Conservation (phyloP, 30 jellyfish, hydroid and myxozoan genomes). For the Chironex yamaguchii region DNA sequence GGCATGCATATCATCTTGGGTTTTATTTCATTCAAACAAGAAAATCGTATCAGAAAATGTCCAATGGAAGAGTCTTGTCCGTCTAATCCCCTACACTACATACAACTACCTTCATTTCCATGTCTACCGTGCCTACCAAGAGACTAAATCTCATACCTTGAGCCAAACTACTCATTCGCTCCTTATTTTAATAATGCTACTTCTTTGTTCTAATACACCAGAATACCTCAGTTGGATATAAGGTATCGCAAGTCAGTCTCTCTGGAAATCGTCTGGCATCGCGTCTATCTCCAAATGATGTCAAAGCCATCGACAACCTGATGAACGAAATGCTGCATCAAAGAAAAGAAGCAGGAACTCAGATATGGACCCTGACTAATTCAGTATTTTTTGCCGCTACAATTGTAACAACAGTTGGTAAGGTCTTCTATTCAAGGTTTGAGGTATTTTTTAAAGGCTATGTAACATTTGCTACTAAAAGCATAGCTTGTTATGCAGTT, state of each 20-base stretch:
- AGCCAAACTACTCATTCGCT: too few relatives aligned
- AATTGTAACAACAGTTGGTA: slow-evolving; percentile 96
- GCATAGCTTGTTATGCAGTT: background rate
- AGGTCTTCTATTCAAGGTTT: background rate
- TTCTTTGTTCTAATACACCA: too few relatives aligned
- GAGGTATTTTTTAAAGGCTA: background rate
- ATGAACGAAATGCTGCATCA: slow-evolving; percentile 16
- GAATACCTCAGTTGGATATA: background rate
- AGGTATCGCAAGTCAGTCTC: background rate
- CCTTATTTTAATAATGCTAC: too few relatives aligned
- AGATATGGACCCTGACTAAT: slow-evolving; percentile 85
- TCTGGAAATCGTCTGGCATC: background rate
- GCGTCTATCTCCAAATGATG: slow-evolving; percentile 47
- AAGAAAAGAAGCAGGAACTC: slow-evolving; percentile 30
- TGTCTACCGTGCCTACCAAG: too few relatives aligned
- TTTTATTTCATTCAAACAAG: too few relatives aligned
- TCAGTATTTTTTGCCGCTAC: slow-evolving; percentile 95
- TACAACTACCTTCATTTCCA: too few relatives aligned
- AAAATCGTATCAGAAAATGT: too few relatives aligned
- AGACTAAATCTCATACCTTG: too few relatives aligned
- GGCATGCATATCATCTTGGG: too few relatives aligned
- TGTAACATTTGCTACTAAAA: background rate
- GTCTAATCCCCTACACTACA: too few relatives aligned
- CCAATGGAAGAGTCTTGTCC: too few relatives aligned
- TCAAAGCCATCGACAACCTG: slow-evolving; percentile 26